Base-by-base conservation (phyloP, 2,113 vertebrate species). In the Salminus brasiliensis region DNA sequence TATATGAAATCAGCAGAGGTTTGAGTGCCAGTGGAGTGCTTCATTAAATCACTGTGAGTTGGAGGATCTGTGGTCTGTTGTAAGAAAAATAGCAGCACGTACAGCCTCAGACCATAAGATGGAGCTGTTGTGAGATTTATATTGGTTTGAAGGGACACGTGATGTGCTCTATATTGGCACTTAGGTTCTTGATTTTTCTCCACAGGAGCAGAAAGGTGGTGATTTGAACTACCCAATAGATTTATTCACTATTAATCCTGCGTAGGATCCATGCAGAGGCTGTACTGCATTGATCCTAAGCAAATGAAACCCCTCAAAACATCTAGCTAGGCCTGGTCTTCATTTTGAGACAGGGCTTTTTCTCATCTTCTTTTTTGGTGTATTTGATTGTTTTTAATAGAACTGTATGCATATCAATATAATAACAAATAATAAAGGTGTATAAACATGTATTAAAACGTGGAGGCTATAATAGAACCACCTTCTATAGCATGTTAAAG, bases 1-100 rank as follows among this genome's bases (percentile, higher is more conserved):
- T 41, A 59, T 68, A 79, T 79, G 52, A 71, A 79, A 79, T 73
- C 70, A 79, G 78, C 45, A 65, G 70, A 79, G 78, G 60, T 81
- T 80, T 80, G 59, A n/a, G 29, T 55, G 57, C 69, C 68, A 72
- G 45, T 70, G 53, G 57, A 78, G 76, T 72, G 36, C 81, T 49
- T 62, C 55, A 73, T 16, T 81, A 72, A 72, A 45, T 53, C 73
- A 72, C 43, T 75, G 57, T 32, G 65, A 79, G 66, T 65, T 72
- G 23, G 21, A 73, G 59, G 59, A 53, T 43, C 47, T 41, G 45
- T 29, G 12, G 32, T 25, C 59, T 60, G 25, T 21, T 45, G 1
- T 18, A 30, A 4, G 1, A 27, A 30, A 4, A 2, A 5, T 63
- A 9, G 30, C 6, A 8, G 32, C 23, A 18, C 12, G 29, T 53